A percentile compares a stretch with the other conserved stretches of the same genome.
These are phyloP conservation scores for Pollenia angustigena DNA, from an alignment of 2,888 invertebrate species.

Conservation along the genomic window DNA sequence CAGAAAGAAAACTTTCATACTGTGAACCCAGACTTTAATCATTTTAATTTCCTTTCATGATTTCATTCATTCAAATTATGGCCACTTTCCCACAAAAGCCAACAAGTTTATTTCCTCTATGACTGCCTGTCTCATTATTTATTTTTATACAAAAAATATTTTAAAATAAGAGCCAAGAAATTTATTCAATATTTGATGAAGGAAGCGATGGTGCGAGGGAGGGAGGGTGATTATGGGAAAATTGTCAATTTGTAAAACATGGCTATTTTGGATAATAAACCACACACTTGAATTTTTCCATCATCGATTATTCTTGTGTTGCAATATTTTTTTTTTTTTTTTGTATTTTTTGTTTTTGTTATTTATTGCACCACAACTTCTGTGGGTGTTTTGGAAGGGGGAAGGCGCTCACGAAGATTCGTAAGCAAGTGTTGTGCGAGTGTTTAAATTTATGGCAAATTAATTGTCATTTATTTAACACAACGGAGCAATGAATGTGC, in stretches of 20 bases:
- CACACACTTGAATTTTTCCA: conserved; percentile 19
- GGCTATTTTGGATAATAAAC: conserved; percentile 54
- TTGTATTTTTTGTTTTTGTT: neutral
- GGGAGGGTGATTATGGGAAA: too few relatives aligned
- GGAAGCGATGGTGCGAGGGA: neutral
- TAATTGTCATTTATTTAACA: conserved; percentile 71
- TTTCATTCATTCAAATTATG: neutral
- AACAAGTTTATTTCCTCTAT: conserved; percentile 2
- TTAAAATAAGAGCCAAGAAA: conserved; percentile 44
- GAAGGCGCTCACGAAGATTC: conserved; percentile 23
- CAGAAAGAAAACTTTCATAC: too few relatives aligned
- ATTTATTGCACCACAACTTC: conserved; percentile 49
- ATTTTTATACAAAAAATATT: conserved; percentile 21
- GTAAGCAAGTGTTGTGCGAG: conserved; percentile 3
- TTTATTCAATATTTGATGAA: conserved; percentile 27
- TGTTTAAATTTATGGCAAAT: conserved; percentile 70
- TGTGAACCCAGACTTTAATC: neutral
- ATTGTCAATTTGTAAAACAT: conserved; percentile 63
- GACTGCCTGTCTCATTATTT: neutral
- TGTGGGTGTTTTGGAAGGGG: conserved; percentile 34
- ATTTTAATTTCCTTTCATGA: neutral
- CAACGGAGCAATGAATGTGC: conserved; percentile 33
- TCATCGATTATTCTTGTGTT: conserved; percentile 10
- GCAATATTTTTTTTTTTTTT: conserved; percentile 13
- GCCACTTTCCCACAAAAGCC: neutral